These are phyloP conservation scores for Drosophila ambigua DNA, from an alignment of 1,140 invertebrate genomes.

Conservation along the genomic window DNA sequence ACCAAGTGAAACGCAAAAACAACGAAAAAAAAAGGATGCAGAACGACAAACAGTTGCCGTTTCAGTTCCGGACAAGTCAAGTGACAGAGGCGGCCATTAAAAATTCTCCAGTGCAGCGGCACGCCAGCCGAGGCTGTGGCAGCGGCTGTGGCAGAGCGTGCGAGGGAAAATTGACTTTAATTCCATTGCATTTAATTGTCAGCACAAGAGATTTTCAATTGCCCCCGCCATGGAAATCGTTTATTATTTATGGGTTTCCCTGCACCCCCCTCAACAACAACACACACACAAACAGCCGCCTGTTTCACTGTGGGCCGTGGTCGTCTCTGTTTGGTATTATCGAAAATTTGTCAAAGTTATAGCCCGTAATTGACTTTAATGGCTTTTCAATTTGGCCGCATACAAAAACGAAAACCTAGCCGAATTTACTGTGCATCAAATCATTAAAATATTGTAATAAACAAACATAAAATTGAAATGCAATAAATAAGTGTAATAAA, in stretches of 20 bases:
- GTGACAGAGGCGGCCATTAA: constrained; percentile 55
- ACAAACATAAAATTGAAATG: constrained; percentile 44
- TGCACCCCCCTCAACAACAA: constrained; percentile 10
- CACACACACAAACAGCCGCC: background rate
- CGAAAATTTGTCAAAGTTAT: constrained; percentile 62
- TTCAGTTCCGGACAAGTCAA: constrained; percentile 55
- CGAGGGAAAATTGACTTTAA: constrained; percentile 51
- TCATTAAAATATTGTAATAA: constrained; percentile 50
- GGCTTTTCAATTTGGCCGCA: constrained; percentile 55
- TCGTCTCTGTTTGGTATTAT: constrained; percentile 43
- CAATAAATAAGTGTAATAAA: constrained; percentile 66
- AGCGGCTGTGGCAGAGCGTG: background rate
- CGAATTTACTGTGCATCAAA: constrained; percentile 32
- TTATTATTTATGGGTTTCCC: constrained; percentile 70
- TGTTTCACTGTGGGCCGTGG: background rate
- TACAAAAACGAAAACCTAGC: constrained; percentile 9
- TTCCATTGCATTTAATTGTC: constrained; percentile 55
- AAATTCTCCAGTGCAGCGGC: constrained; percentile 27
- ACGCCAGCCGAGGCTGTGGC: constrained; percentile 1
- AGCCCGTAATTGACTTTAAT: constrained; percentile 67
- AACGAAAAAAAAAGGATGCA: constrained; percentile 17
- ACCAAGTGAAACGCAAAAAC: constrained; percentile 39
- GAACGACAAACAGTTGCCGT: constrained; percentile 61
- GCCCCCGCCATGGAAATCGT: constrained; percentile 48
- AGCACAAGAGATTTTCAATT: constrained; percentile 64